Base-by-base conservation (phyloP, 2,113 vertebrate genomes). In the Gymnocephalus cernua region DNA sequence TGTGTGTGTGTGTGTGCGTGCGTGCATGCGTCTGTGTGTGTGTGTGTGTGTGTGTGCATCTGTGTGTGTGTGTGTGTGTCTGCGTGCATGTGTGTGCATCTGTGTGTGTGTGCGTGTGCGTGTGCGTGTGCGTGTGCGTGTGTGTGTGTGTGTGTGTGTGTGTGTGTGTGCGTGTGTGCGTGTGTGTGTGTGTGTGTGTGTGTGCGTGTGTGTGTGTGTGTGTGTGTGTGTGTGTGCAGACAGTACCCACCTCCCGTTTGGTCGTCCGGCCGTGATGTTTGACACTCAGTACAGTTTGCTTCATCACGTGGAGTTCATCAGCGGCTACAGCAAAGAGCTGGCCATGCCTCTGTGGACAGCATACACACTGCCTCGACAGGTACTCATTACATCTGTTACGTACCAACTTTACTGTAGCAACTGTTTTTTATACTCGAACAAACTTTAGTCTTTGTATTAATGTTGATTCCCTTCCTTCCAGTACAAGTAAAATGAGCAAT, bases 341-440 rank as follows among this genome's bases (percentile, higher is more conserved):
- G 89, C 96, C 57, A 96, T 97, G 96, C 96, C 98, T 1, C 95
- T 99, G 41, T 99, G 98, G 98, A 97, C 96, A 0, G 94, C 97
- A 0, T 99, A 96, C 90, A 98, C 97, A 1, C 75, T 98, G 86
- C 94, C 93, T 27, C 96, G 95, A 86, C 96, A 97, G 96, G 97
- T 98, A 81, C 35, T 61, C 75, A 61, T 16, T 10, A 7, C 38
- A 35, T 27, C 27, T 14, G 10, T 32, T 18, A 18, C 56, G 10
- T 18, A 32, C 29, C 19, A 32, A 19, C 57, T 59, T 10, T 32
- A 35, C 57, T 18, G 57, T 1, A 10, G 10, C 8, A 21, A 11
- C 23, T n/a, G 32, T 10, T 9, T 32, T 19, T 18, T 32, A 29
- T 3, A 58, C 6, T 58, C 29, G 23, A 27, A 16, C 15, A 3